Percentiles rank a stretch among this genome's conserved stretches.
These are phyloP conservation scores for Clistopyga incitator DNA, from an alignment of 2,888 invertebrate genomes.

Conservation along the genomic window DNA sequence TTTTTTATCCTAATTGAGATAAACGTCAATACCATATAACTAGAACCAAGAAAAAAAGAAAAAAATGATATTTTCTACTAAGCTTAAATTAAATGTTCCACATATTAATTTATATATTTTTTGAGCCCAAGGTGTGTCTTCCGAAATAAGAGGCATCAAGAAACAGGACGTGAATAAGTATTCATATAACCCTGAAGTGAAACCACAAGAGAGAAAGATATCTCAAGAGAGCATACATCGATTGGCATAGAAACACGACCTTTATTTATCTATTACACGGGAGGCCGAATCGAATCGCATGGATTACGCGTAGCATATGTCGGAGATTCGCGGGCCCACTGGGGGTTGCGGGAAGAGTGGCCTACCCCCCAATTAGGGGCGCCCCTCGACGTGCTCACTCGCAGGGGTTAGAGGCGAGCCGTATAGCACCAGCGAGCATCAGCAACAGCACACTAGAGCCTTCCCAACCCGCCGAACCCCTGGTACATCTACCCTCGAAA, in stretches of 20 bases:
- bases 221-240: constrained; percentile 71
- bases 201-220: constrained; percentile 38
- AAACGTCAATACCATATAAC: not conserved
- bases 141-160: not conserved
- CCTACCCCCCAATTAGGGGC: constrained; percentile 83
- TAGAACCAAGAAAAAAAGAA: not conserved
- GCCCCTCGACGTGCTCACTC: constrained; percentile 76
- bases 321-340: constrained; percentile 74
- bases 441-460: constrained; percentile 38
- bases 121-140: not conserved
- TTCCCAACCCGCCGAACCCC: constrained; percentile 52
- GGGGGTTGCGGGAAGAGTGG: constrained; percentile 77
- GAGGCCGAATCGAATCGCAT: constrained; percentile 78
- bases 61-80: not conserved
- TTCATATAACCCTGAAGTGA: constrained; percentile 39
- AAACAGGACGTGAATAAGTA: constrained; percentile 44
- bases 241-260: constrained; percentile 76
- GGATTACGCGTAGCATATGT: constrained; percentile 83
- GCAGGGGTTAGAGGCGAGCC: constrained; percentile 31
- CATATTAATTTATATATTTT: no score
- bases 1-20: not conserved
- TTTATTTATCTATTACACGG: constrained; percentile 83
- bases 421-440: constrained; percentile 48
- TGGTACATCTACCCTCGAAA: constrained; percentile 77
- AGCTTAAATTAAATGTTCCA: not conserved